These are phyloP conservation scores for Microcebus lehilahytsara DNA, from an alignment of 2,113 vertebrate genomes.

Conservation along the genomic window DNA sequence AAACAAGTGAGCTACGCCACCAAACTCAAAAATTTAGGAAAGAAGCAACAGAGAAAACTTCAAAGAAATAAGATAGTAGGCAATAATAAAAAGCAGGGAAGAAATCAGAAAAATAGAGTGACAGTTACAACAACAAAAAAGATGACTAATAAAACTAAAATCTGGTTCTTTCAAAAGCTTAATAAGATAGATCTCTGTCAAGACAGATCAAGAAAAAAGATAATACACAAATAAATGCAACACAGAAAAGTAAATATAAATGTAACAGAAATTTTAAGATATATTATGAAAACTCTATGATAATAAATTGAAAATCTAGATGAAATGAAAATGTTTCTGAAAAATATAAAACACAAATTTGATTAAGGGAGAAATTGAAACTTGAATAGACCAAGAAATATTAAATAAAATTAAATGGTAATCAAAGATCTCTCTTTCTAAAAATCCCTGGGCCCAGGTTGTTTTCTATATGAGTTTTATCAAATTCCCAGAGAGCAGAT, in stretches of 20 bases:
- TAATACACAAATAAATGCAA: not conserved
- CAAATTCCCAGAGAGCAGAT: not conserved
- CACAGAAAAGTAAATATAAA: not conserved
- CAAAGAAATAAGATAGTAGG: not conserved
- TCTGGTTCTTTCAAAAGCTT: not conserved
- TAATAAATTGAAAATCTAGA: not conserved
- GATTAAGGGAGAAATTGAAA: not conserved
- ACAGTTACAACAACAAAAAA: not conserved
- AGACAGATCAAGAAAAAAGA: not conserved
- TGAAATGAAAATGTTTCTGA: not conserved
- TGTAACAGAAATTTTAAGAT: not conserved
- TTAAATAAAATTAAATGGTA: not conserved
- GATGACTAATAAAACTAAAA: not conserved
- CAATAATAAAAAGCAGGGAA: not conserved
- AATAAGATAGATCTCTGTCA: not conserved
- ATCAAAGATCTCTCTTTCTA: not conserved
- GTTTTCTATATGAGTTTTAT: not conserved
- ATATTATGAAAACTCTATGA: not conserved
- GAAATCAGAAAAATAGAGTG: not conserved
- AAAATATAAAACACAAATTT: not conserved
- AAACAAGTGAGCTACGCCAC: not conserved
- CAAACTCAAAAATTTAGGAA: not conserved
- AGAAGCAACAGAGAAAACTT: not conserved
- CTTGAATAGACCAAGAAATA: not conserved
- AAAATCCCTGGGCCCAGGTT: not conserved